Evolutionary conservation across 2,888 invertebrate species (phyloP), one percentile per base, ranked within the genome.

Genomic region (Drosophila planitibia): DNA sequence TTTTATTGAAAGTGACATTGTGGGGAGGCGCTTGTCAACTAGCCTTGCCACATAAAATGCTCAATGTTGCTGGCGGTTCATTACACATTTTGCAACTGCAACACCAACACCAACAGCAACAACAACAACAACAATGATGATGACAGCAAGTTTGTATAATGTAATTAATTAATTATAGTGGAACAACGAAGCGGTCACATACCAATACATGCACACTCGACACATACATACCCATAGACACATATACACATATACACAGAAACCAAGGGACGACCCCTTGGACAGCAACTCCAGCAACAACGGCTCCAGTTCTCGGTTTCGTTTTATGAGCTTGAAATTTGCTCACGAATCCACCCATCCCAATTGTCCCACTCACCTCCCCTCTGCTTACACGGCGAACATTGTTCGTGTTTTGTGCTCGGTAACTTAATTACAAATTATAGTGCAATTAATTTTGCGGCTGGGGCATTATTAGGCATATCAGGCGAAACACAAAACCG

Each of bases 361-460:
- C 59, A 35, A 35, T 14, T 14, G 19, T 9, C 35, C 12, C 33
- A 5, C 9, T 0, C 16, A 0, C n/a, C 9, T n/a, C 35, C 2
- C 37, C 32, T 2, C 10, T 6, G 19, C 25, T 14, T 35, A 55
- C 22, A 37, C 60, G 28, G 44, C 37, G 37, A n/a, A 49, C 63
- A 64, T 39, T 70, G 71, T 63, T 76, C 76, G 68, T 78, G 78
- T 76, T 76, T 52, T 58, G 69, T 80, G 85, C 82, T 83, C 79
- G 84, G 91, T 82, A 81, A 85, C 92, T 91, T 91, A 91, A 91
- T 91, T 89, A 89, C 92, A 90, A 86, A 91, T 90, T 91, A 91
- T 90, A 91, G 87, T 91, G 91, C 91, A 92, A 91, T 91, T 91
- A 91, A 91, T 91, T 82, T 75, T 83, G 89, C 79, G 83, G 83